Percentiles rank a stretch among this genome's conserved stretches.
Conservation (phyloP, 2,797 vertebrate species). For the Glyptemys insculpta region DNA sequence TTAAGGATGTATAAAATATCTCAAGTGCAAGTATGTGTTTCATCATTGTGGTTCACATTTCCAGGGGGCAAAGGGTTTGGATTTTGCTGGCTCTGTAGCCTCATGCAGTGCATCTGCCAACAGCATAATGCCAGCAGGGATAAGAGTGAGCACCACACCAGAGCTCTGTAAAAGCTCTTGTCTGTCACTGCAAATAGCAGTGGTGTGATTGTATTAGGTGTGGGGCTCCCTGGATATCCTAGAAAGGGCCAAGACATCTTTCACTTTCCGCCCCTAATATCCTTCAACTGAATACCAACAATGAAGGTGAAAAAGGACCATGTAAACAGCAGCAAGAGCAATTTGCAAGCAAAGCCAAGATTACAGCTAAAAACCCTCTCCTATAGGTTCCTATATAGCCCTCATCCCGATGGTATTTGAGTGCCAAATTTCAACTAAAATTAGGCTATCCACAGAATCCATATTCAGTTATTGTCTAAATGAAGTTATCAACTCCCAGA, state of each 20-base stretch:
- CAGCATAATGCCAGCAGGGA: background rate
- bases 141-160: background rate
- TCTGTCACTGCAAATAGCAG: background rate
- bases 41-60: background rate
- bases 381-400: background rate
- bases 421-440: background rate
- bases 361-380: background rate
- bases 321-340: background rate
- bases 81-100: background rate
- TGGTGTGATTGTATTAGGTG: background rate
- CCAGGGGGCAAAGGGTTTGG: background rate
- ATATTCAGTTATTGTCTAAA: background rate
- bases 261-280: background rate
- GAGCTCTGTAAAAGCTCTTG: background rate
- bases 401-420: background rate
- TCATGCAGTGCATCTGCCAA: background rate
- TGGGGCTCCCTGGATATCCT: background rate
- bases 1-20: background rate
- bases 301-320: background rate
- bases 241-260: background rate
- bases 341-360: background rate
- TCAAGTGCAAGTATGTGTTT: background rate
- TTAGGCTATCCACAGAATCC: background rate
- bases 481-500: background rate
- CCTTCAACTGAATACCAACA: background rate